Base-by-base conservation (phyloP, 1,140 invertebrate genomes). In the Triops longicaudatus region DNA sequence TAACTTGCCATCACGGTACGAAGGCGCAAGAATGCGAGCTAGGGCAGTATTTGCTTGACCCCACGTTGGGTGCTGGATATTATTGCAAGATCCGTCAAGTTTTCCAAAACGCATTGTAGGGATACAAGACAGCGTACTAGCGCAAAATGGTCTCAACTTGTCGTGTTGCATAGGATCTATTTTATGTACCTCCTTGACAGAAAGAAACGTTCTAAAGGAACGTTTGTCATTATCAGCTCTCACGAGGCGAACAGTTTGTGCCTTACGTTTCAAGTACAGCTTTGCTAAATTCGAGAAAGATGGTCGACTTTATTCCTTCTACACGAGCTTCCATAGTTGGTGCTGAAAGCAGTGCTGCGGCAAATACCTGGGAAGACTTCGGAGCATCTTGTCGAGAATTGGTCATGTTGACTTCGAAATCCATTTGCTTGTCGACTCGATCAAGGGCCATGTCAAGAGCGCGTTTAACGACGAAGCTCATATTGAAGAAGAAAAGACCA, bases 21-120 rank as follows among this genome's bases (percentile, higher is more conserved):
- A 91, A 1, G 93, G 88, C 7, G 90, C 90, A 11, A 96, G 81
- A 1, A 98, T 85, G 76, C 96, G 87, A 11, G 87, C 87, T 79
- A 97, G 93, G 0, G 94, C 90, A 12, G 88, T 91, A 81, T 90
- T 90, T 0, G 93, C 89, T 77, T 88, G 88, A 4, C 94, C 94
- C 86, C 89, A 89, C 0, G 85, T 86, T 0, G 92, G 90, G 80
- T 90, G 88, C 37, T 86, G 81, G 6, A 92, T 81, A 83, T 96
- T 95, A 82, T 96, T 97, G 82, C 94, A 97, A 0, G 91, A 90
- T 0, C 94, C 94, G 83, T 96, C 93, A 73, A 90, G 88, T 1
- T 88, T 88, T 22, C 94, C 86, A 81, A 37, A 37, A 37, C 31
- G 31, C 31, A 37, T 37, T 4, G 31, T 37, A 37, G 31, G 2